Evolutionary conservation across 2,888 invertebrate genomes (phyloP).

Genomic region (Phaonia tiefii): DNA sequence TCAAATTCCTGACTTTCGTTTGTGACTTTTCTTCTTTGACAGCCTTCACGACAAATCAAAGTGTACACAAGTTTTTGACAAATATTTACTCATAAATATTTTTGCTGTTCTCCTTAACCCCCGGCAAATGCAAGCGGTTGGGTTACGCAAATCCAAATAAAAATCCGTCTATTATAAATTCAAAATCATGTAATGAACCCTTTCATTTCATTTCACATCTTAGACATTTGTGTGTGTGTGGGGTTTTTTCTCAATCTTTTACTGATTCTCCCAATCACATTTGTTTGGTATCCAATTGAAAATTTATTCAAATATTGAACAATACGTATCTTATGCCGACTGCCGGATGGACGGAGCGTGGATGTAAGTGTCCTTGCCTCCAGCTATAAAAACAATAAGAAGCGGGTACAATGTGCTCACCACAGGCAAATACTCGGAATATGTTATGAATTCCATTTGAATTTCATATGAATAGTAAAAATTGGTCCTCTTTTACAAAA

Average conservation of each 20-base stretch:
- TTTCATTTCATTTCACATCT: constrained; percentile 32
- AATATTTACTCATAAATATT: constrained; percentile 43
- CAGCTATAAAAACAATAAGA: constrained; percentile 60
- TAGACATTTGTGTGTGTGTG: constrained; percentile 17
- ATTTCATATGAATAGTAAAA: constrained; percentile 60
- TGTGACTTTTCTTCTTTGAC: constrained; percentile 33
- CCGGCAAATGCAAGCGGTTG: background rate
- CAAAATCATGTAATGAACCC: constrained; percentile 49
- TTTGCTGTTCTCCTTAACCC: background rate
- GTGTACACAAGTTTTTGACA: constrained; percentile 26
- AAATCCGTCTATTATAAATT: constrained; percentile 19
- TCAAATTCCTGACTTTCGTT: background rate
- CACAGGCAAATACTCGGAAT: constrained; percentile 58
- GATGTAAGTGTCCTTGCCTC: constrained; percentile 60
- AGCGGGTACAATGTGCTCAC: constrained; percentile 41
- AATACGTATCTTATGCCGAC: constrained; percentile 45
- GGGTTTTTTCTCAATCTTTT: constrained; percentile 11
- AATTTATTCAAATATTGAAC: constrained; percentile 49
- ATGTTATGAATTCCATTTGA: constrained; percentile 59
- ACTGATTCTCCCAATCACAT: constrained; percentile 7
- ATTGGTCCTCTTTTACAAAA: constrained; percentile 8
- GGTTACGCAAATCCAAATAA: constrained; percentile 21
- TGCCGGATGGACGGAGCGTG: background rate
- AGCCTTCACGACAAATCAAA: constrained; percentile 47
- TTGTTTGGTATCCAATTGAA: constrained; percentile 37